Evolutionary conservation across 2,113 vertebrate genomes (phyloP).

Genomic region (Cephalopholis sonnerati): DNA sequence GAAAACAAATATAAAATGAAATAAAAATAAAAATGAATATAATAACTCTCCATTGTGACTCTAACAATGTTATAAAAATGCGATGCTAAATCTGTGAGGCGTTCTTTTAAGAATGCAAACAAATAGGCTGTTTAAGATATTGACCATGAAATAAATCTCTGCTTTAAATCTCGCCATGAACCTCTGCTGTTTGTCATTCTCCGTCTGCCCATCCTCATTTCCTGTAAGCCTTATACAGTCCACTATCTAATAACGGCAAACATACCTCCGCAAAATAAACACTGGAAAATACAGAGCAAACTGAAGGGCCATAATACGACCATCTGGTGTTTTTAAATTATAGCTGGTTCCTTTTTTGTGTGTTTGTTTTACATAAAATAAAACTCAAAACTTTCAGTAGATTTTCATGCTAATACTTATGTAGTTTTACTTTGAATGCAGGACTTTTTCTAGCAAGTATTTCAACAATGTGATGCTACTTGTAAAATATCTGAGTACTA

Average conservation of each 20-base stretch:
- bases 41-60: no score
- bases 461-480: no score
- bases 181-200: background rate
- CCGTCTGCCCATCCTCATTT: background rate
- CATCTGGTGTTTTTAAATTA: constrained; percentile 4
- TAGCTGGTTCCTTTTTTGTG: background rate
- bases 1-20: no score
- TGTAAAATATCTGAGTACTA: no score
- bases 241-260: background rate
- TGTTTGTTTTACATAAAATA: no score
- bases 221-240: constrained; percentile 1
- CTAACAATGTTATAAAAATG: background rate
- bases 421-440: no score
- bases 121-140: background rate
- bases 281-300: background rate
- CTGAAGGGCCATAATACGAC: background rate
- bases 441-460: no score
- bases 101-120: background rate
- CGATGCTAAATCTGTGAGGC: background rate
- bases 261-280: background rate
- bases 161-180: background rate
- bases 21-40: no score
- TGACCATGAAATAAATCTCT: background rate
- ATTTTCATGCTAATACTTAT: no score
- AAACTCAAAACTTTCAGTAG: no score